Percentiles rank a stretch among this genome's conserved stretches.
Conservation (phyloP, 2,797 vertebrate species). For the Sebastes umbrosus region DNA sequence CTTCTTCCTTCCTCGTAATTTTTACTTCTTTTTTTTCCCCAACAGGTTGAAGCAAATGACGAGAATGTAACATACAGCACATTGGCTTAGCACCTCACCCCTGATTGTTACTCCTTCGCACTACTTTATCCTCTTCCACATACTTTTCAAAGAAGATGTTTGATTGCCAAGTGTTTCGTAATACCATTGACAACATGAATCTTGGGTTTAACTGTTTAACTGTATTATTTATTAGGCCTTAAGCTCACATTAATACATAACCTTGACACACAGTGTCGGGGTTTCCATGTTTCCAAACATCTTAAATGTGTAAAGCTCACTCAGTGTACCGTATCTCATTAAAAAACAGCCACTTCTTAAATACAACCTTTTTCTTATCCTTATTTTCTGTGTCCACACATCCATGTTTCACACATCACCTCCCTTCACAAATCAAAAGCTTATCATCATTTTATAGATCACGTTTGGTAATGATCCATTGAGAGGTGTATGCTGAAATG, state of each 20-base stretch:
- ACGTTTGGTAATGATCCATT: not conserved
- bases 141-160: not conserved
- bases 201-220: not conserved
- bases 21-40: not conserved
- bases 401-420: not conserved
- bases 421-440: not conserved
- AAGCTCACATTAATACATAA: not conserved
- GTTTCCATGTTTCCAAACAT: not conserved
- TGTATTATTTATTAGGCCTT: not conserved
- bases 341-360: not conserved
- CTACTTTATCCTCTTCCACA: not conserved
- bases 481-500: not conserved
- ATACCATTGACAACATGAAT: not conserved
- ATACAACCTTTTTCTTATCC: not conserved
- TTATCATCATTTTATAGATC: not conserved
- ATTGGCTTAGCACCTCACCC: not conserved
- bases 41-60: constrained; percentile 3
- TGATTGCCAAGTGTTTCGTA: not conserved
- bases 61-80: constrained; percentile 9
- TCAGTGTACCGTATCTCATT: not conserved
- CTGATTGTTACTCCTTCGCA: not conserved
- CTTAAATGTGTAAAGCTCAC: not conserved
- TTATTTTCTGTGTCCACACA: not conserved
- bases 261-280: not conserved
- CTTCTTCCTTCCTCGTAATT: not conserved